These are phyloP conservation scores for Catalaphyllia jardinei DNA, from an alignment of 64 coral and sea anemone genomes.

Conservation along the genomic window DNA sequence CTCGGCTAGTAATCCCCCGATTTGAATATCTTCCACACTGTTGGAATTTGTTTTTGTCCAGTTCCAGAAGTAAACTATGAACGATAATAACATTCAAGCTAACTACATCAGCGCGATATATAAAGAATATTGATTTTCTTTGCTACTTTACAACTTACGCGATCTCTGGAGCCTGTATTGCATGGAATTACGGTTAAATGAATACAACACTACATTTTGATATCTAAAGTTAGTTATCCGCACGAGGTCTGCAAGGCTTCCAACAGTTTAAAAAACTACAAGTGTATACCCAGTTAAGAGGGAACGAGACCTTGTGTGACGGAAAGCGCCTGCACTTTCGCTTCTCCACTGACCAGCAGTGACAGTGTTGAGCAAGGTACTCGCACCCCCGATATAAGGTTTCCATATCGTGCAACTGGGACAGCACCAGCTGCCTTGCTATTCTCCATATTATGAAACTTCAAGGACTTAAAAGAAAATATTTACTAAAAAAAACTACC, in stretches of 20 bases:
- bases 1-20: too few relatives aligned
- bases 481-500: background rate
- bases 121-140: background rate
- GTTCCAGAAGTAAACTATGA: too few relatives aligned
- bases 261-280: background rate
- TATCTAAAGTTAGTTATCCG: background rate
- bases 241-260: background rate
- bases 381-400: background rate
- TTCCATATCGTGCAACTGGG: background rate
- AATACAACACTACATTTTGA: background rate
- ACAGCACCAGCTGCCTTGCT: background rate
- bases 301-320: background rate
- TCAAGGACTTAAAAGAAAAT: too few relatives aligned
- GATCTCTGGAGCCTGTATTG: too few relatives aligned
- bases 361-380: background rate
- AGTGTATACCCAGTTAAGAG: background rate
- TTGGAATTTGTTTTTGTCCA: too few relatives aligned
- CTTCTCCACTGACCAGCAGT: constrained; percentile 22
- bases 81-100: too few relatives aligned
- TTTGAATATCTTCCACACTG: too few relatives aligned
- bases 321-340: constrained; percentile 27
- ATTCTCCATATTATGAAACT: too few relatives aligned
- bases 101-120: background rate
- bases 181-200: background rate
- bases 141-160: background rate